These are phyloP conservation scores for Semotilus atromaculatus DNA, from an alignment of 2,797 vertebrate genomes.

Conservation along the genomic window DNA sequence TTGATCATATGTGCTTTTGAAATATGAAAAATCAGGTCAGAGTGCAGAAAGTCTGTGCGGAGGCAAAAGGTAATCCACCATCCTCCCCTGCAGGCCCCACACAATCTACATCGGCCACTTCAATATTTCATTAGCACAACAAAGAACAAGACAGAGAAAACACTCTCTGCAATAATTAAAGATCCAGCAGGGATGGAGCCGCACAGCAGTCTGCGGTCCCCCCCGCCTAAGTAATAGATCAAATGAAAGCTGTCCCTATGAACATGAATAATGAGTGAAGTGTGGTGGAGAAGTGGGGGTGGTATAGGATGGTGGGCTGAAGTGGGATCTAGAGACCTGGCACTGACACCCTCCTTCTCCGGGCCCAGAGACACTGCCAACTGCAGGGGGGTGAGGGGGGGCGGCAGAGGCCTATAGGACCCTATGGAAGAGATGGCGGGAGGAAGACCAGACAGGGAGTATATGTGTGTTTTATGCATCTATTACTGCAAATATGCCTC, in stretches of 20 bases:
- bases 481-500: background rate
- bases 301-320: constrained; percentile 65
- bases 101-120: constrained; percentile 75
- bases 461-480: constrained; percentile 28
- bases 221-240: constrained; percentile 81
- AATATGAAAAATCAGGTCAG: constrained; percentile 51
- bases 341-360: background rate
- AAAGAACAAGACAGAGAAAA: constrained; percentile 72
- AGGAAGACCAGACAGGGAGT: constrained; percentile 61
- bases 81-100: constrained; percentile 55
- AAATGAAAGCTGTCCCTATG: constrained; percentile 82
- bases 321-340: constrained; percentile 48
- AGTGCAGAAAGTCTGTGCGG: constrained; percentile 26
- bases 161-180: constrained; percentile 81
- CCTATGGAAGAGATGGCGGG: constrained; percentile 57
- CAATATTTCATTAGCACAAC: constrained; percentile 82
- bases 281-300: constrained; percentile 67
- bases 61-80: constrained; percentile 26
- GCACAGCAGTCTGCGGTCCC: constrained; percentile 71
- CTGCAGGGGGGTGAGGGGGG: background rate
- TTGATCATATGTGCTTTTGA: constrained; percentile 33
- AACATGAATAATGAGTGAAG: constrained; percentile 82
- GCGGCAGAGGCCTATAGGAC: constrained; percentile 29
- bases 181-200: constrained; percentile 77
- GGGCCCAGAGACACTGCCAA: constrained; percentile 19